Conservation (phyloP, 1,140 invertebrate species). For the Holotrichia oblita region DNA sequence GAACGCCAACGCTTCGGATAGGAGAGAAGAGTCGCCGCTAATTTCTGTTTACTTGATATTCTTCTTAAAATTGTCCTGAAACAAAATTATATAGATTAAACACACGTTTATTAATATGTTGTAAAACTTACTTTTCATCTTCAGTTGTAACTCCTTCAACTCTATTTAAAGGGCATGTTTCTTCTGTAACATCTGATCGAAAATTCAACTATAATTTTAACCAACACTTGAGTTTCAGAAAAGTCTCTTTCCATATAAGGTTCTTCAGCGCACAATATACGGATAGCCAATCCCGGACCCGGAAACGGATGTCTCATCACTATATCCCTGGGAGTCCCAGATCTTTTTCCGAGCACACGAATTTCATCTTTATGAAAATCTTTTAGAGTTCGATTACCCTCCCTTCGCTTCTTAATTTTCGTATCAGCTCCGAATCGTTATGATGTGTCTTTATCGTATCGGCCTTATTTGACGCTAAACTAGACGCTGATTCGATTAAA, state of each 20-base stretch:
- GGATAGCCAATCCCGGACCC: conserved; percentile 92
- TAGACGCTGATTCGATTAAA: conserved; percentile 96
- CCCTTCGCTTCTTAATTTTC: conserved; percentile 81
- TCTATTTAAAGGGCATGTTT: conserved; percentile 88
- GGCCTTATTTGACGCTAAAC: conserved; percentile 85
- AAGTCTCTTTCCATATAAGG: conserved; percentile 96
- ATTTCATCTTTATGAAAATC: conserved; percentile 99
- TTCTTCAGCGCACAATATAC: conserved; percentile 95
- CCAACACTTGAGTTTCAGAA: conserved; percentile 92
- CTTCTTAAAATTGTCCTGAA: conserved; percentile 65
- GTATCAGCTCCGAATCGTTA: conserved; percentile 97
- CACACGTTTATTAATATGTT: background rate
- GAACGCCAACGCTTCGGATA: conserved; percentile 96
- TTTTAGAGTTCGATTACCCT: conserved; percentile 95
- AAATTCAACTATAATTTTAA: conserved; percentile 94
- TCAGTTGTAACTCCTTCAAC: conserved; percentile 84
- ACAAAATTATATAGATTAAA: conserved; percentile 37
- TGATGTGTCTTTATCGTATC: conserved; percentile 99
- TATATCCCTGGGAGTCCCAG: conserved; percentile 87
- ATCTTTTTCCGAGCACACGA: conserved; percentile 82
- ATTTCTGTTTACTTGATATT: conserved; percentile 81
- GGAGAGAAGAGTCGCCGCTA: conserved; percentile 90
- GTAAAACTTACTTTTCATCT: conserved; percentile 68
- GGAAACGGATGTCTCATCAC: conserved; percentile 98
- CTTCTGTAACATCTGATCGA: conserved; percentile 90